These are phyloP conservation scores for Ophiothrix spiculata DNA, from an alignment of 35 echinoderm and acorn worm species.

Conservation along the genomic window DNA sequence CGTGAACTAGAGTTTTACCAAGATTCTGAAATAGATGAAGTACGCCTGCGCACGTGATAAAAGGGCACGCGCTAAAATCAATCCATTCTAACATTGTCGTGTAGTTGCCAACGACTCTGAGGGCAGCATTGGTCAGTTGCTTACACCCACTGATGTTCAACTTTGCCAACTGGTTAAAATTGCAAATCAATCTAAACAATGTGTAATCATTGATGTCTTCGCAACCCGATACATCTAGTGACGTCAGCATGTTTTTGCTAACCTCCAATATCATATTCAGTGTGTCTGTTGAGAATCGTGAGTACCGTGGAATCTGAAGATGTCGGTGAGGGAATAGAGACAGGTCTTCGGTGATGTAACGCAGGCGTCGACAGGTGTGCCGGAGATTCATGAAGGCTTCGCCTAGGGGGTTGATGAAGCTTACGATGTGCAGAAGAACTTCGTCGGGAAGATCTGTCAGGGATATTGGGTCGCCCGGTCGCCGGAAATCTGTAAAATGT, in stretches of 20 bases:
- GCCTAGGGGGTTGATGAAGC: conserved; percentile 48
- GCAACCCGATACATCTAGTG: conserved; percentile 61
- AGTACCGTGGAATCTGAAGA: conserved; percentile 21
- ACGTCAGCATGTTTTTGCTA: conserved; percentile 14
- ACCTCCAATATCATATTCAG: conserved; percentile 17
- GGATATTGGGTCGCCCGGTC: too few relatives aligned
- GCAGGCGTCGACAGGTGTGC: neutral
- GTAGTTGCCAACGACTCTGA: conserved; percentile 38
- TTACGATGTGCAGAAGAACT: conserved; percentile 44
- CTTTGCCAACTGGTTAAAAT: conserved; percentile 1
- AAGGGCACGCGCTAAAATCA: conserved; percentile 63
- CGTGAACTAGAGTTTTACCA: conserved; percentile 18
- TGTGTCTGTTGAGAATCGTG: conserved; percentile 21
- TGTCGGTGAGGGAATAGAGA: neutral
- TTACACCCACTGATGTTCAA: conserved; percentile 45
- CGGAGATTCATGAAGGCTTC: conserved; percentile 33
- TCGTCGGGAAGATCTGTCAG: conserved; percentile 59
- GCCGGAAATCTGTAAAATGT: too few relatives aligned
- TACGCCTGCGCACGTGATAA: conserved; percentile 52
- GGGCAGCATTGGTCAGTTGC: conserved; percentile 58
- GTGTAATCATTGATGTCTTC: conserved; percentile 66
- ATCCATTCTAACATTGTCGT: conserved; percentile 18
- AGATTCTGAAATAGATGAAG: conserved; percentile 32
- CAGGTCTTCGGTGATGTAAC: neutral
- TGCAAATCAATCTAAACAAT: conserved; percentile 30